phyloP scores from a whole-genome alignment of 2,888 invertebrate species.

The Eupithecia pulchellata region DNA sequence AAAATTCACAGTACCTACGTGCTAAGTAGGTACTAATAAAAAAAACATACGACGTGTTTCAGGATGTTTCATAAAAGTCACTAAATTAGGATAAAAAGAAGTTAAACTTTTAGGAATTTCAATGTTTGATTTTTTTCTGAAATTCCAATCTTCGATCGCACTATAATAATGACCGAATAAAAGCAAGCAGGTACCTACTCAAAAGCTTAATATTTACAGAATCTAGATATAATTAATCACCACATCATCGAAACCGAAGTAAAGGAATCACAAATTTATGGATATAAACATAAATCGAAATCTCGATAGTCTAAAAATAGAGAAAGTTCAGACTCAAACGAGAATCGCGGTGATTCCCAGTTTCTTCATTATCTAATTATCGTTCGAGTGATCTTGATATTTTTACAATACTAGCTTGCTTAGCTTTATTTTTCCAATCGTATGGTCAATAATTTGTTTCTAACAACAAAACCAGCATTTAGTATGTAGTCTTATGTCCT shows the following conservation, averaged over 20 bases:
- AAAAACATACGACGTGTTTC: no score
- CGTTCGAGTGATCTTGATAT: background rate
- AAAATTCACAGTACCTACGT: no score
- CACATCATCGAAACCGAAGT: background rate
- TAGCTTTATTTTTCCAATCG: no score
- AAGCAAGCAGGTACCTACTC: no score
- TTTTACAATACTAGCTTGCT: background rate
- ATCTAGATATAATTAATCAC: background rate
- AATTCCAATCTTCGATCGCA: background rate
- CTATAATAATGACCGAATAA: background rate
- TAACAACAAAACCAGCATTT: background rate
- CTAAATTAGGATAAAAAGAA: no score
- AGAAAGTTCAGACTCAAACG: background rate
- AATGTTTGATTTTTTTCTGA: background rate
- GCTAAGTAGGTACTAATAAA: no score
- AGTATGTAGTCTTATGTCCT: background rate
- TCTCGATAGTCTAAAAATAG: conserved; percentile 2
- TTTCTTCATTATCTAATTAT: background rate
- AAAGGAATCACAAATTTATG: background rate
- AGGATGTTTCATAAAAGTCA: no score
- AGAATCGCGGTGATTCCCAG: background rate
- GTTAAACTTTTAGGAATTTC: no score
- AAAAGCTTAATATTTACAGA: no score
- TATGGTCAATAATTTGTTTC: background rate
- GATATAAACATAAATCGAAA: background rate